Evolutionary conservation across 2,113 vertebrate species (phyloP).

Genomic region (Gallinago jamesoni): DNA sequence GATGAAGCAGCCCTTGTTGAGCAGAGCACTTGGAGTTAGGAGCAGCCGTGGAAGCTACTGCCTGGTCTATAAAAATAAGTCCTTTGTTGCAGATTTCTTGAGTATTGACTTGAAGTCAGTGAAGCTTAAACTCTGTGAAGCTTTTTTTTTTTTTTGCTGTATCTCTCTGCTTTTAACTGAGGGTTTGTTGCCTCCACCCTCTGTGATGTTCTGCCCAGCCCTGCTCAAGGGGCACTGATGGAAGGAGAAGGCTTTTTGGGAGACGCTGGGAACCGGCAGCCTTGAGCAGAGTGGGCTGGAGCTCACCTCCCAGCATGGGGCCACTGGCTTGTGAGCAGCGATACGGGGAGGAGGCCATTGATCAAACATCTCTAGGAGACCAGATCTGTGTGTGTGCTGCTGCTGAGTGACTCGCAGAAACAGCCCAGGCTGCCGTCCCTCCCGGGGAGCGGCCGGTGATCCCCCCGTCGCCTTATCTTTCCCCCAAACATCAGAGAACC

Average conservation of each 20-base stretch:
- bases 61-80: background rate
- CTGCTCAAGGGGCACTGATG: rapidly evolving
- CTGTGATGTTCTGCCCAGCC: rapidly evolving
- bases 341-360: background rate
- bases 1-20: background rate
- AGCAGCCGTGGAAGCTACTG: background rate
- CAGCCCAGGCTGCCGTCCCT: background rate
- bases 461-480: background rate
- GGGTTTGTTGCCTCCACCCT: background rate
- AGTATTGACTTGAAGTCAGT: rapidly evolving
- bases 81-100: rapidly evolving
- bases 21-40: background rate
- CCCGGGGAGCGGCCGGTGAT: background rate
- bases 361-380: background rate
- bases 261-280: background rate
- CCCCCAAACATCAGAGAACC: background rate
- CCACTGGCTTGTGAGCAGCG: background rate
- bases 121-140: background rate
- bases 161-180: background rate
- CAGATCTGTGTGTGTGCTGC: rapidly evolving
- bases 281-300: background rate
- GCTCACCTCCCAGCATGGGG: background rate
- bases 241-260: background rate
- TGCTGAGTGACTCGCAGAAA: background rate
- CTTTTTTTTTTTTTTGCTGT: background rate